Evolutionary conservation across 2,888 invertebrate species (phyloP).

Genomic region (Cosmia pyralina): DNA sequence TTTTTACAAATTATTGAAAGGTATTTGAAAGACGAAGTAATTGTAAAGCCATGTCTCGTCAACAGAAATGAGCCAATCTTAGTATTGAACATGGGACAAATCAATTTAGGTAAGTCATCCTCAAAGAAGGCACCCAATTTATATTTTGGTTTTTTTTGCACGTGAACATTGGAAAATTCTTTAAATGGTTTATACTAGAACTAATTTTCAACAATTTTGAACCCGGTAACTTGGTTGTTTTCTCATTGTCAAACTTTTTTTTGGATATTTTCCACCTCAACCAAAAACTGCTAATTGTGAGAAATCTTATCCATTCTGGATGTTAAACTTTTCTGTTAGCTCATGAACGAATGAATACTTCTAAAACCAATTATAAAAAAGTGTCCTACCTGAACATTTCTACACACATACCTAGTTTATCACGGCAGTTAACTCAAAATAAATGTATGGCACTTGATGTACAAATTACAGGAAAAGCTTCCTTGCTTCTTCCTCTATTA

Average conservation of each 20-base stretch:
- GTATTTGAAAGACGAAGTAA: constrained; percentile 91
- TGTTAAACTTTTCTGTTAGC: too few relatives aligned
- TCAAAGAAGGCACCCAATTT: background rate
- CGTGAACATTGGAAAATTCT: background rate
- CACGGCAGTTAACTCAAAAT: background rate
- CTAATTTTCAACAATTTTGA: background rate
- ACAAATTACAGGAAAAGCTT: background rate
- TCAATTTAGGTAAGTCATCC: constrained; percentile 73
- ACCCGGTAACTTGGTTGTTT: background rate
- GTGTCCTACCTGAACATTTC: background rate
- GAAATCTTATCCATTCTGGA: too few relatives aligned
- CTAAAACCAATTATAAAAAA: background rate
- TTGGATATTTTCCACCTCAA: too few relatives aligned
- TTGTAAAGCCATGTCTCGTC: constrained; percentile 91
- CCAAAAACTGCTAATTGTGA: background rate
- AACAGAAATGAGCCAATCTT: constrained; percentile 92
- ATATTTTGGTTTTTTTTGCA: background rate
- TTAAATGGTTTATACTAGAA: background rate
- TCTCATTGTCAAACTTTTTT: too few relatives aligned
- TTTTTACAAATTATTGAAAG: constrained; percentile 92
- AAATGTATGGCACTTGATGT: background rate
- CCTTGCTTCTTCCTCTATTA: background rate
- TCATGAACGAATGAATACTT: background rate
- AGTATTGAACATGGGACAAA: constrained; percentile 74
- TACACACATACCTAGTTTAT: background rate